Conservation (phyloP, 1,140 invertebrate species). For the Drosophila arawakana region DNA sequence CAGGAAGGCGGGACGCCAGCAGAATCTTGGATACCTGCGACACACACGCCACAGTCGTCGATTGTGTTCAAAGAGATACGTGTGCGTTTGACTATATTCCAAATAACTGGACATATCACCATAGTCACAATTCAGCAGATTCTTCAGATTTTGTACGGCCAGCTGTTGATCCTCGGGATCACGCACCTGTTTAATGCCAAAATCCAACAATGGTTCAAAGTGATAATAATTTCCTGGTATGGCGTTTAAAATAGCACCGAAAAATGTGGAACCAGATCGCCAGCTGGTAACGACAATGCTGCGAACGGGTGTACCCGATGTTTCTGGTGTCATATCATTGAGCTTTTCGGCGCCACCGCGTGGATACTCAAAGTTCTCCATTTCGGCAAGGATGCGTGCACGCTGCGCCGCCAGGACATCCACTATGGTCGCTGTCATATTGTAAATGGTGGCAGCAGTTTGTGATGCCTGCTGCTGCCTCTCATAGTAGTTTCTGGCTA, state of each 20-base stretch:
- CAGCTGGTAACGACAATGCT: slow-evolving; percentile 93
- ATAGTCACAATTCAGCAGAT: slow-evolving; percentile 91
- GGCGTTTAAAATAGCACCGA: slow-evolving; percentile 92
- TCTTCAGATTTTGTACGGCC: slow-evolving; percentile 88
- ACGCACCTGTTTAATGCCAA: slow-evolving; percentile 92
- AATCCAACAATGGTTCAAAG: slow-evolving; percentile 93
- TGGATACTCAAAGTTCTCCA: slow-evolving; percentile 87
- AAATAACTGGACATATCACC: slow-evolving; percentile 89
- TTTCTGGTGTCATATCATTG: slow-evolving; percentile 88
- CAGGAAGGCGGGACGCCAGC: slow-evolving; percentile 91
- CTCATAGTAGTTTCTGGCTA: slow-evolving; percentile 46
- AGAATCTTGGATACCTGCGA: slow-evolving; percentile 89
- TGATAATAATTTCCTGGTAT: slow-evolving; percentile 95
- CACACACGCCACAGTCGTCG: slow-evolving; percentile 92
- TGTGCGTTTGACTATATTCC: slow-evolving; percentile 90
- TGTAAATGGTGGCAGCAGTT: slow-evolving; percentile 63
- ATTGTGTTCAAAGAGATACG: slow-evolving; percentile 93
- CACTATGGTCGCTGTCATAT: slow-evolving; percentile 85
- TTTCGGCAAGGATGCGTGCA: slow-evolving; percentile 86
- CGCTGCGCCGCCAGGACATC: slow-evolving; percentile 87
- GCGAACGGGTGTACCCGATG: slow-evolving; percentile 88
- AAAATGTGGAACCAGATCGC: slow-evolving; percentile 95
- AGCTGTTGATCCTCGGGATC: slow-evolving; percentile 87
- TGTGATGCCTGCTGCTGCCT: slow-evolving; percentile 63
- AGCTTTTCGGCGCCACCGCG: slow-evolving; percentile 86